phyloP scores from a whole-genome alignment of 2,888 invertebrate species.

The Loripinus fragilis region DNA sequence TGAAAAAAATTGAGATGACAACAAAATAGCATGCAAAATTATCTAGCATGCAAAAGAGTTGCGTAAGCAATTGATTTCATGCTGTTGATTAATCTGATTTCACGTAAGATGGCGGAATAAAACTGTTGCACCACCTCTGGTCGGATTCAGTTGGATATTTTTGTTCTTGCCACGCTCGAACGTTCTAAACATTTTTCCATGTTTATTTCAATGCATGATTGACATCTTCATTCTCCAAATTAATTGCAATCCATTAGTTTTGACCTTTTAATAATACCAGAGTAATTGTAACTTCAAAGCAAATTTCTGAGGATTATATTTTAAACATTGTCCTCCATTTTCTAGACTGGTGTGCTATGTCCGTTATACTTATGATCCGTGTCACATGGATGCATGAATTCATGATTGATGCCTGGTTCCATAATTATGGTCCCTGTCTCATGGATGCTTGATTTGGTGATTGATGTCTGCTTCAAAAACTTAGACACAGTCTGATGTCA shows the following conservation, averaged over 20 bases:
- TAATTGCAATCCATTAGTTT: constrained; percentile 17
- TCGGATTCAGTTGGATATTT: not conserved
- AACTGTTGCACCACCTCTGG: not conserved
- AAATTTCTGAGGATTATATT: constrained; percentile 3
- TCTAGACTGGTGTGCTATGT: constrained; percentile 3
- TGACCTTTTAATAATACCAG: not conserved
- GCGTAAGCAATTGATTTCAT: constrained; percentile 6
- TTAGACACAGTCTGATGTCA: constrained; percentile 9
- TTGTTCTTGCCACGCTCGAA: not conserved
- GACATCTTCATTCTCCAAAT: constrained; percentile 2
- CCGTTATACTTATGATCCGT: constrained; percentile 9
- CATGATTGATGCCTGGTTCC: constrained; percentile 18
- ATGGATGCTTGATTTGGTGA: constrained; percentile 54
- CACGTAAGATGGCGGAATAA: not conserved
- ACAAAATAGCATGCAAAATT: no score
- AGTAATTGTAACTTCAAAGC: constrained; percentile 6
- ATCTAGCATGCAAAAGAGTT: no score
- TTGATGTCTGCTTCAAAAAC: constrained; percentile 28
- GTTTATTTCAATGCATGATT: constrained; percentile 12
- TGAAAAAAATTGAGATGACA: no score
- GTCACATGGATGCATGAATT: constrained; percentile 19
- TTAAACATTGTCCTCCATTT: constrained; percentile 4
- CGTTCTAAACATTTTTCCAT: not conserved
- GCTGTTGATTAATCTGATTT: not conserved
- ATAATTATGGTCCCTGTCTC: constrained; percentile 47